phyloP scores from a whole-genome alignment of 2,888 invertebrate genomes.

The Trachelus stipa region DNA sequence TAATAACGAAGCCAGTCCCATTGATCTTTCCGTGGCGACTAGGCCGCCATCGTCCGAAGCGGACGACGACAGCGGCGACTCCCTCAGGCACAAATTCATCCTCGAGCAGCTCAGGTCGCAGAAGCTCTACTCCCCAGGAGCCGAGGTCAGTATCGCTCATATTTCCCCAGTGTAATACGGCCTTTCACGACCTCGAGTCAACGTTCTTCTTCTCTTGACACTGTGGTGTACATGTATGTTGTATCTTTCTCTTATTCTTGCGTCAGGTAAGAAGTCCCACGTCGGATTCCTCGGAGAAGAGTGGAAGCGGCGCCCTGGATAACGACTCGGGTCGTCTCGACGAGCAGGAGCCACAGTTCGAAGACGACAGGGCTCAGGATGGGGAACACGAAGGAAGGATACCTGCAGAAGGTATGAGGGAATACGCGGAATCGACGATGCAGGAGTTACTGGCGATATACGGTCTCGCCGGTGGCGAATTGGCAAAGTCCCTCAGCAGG shows the following conservation, averaged over 20 bases:
- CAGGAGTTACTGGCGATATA: conserved; percentile 70
- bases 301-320: conserved; percentile 50
- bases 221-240: neutral
- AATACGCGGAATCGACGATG: conserved; percentile 70
- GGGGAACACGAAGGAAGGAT: conserved; percentile 43
- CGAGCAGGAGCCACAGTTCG: conserved; percentile 48
- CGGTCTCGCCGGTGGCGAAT: conserved; percentile 66
- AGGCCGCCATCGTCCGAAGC: conserved; percentile 60
- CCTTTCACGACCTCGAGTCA: neutral
- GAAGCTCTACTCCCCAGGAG: conserved; percentile 60
- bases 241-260: conserved; percentile 12
- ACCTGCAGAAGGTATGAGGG: conserved; percentile 65
- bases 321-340: conserved; percentile 48
- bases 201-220: neutral
- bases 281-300: conserved; percentile 63
- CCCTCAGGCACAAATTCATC: conserved; percentile 62
- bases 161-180: neutral
- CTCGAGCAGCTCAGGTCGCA: conserved; percentile 60
- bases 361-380: conserved; percentile 44
- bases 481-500: conserved; percentile 63
- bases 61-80: conserved; percentile 60
- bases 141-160: conserved; percentile 49
- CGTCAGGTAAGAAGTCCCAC: conserved; percentile 58
- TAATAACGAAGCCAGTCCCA: conserved; percentile 61
- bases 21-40: conserved; percentile 62